Percentiles rank a stretch among this genome's conserved stretches.
Evolutionary conservation across 1,140 invertebrate genomes (phyloP).

Genomic region (Sipha flava): DNA sequence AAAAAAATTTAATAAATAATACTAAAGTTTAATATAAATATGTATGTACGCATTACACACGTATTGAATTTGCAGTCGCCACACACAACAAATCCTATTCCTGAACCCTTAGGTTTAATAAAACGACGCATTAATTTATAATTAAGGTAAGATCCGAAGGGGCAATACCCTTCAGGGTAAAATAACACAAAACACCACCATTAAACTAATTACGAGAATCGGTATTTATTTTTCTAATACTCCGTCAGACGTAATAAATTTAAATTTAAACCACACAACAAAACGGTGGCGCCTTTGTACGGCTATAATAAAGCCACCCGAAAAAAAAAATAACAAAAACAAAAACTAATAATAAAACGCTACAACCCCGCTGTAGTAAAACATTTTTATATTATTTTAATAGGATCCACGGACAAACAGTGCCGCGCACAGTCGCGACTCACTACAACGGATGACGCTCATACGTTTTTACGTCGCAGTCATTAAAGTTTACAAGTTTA

Average conservation of each 20-base stretch:
- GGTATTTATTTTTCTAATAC: conserved; percentile 33
- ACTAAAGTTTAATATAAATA: not conserved
- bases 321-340: not conserved
- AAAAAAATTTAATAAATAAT: not conserved
- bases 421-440: not conserved
- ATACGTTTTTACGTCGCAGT: not conserved
- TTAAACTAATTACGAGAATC: conserved; percentile 29
- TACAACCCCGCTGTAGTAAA: not conserved
- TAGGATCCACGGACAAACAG: not conserved
- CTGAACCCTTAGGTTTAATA: conserved; percentile 14
- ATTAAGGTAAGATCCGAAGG: conserved; percentile 14
- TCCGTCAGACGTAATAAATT: conserved; percentile 18
- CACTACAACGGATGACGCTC: not conserved
- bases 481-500: no score
- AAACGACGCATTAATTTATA: conserved; percentile 28
- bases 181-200: conserved; percentile 26
- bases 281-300: not conserved
- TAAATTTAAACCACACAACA: conserved; percentile 16
- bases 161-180: conserved; percentile 14
- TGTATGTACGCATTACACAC: not conserved
- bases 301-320: not conserved
- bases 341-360: conserved; percentile 17
- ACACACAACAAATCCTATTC: not conserved
- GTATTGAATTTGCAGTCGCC: not conserved
- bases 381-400: conserved; percentile 20